Evolutionary conservation across 2,797 vertebrate genomes (phyloP), one percentile per base, ranked within the genome.

Genomic region (Falco rusticolus): DNA sequence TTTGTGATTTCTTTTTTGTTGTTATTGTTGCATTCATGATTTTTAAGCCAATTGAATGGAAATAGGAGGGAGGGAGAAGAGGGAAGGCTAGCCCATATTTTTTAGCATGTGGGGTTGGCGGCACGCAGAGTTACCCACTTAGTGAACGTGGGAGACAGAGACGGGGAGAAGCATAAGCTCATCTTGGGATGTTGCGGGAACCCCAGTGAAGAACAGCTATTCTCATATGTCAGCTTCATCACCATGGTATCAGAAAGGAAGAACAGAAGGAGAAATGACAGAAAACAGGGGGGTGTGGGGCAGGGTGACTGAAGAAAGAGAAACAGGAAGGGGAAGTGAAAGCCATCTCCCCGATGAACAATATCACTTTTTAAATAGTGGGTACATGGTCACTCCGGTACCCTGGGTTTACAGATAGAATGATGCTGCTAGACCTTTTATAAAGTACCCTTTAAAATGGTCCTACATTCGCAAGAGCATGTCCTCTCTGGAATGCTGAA

Each of bases 221-320:
- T 93, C 88, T 90, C 89, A 64, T 13, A 63, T 87, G 88, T 94
- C 91, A 83, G 78, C 77, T 90, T 68, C 93, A 96, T 96, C 94
- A 89, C 96, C 96, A 96, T 95, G 96, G 96, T 68, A 96, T 69
- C 94, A 31, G 75, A 84, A 76, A 95, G 86, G 91, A 89, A 76
- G 77, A 96, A 63, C 91, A 93, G 90, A 94, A 95, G 85, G 91
- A 96, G 86, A 85, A 92, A 85, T 12, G 68, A 92, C 90, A 94
- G 86, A 50, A 92, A 91, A 74, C 2, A 37, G 1, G 28, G 60
- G 54, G 74, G 54, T 90, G 66, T 19, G 41, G 60, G 86, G 51
- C 64, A 89, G 64, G 63, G 68, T 1, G 16, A 7, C 18, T 64
- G 91, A 79, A 92, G 82, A 80, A 89, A 70, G 60, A 61, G 25